Evolutionary conservation across 2,888 invertebrate species (phyloP).

Genomic region (Spodoptera exigua): DNA sequence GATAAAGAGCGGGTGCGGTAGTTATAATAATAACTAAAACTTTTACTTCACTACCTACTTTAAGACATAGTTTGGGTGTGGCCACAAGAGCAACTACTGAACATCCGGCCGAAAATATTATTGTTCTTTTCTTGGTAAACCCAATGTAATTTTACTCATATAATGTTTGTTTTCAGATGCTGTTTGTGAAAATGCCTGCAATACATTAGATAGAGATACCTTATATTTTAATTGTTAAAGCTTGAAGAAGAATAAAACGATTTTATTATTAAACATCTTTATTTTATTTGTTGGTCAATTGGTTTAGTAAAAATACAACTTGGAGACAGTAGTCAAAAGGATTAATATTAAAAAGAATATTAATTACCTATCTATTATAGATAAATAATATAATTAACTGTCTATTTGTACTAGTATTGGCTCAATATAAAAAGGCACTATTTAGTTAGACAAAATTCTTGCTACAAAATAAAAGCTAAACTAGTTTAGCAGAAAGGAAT

Average conservation of each 20-base stretch:
- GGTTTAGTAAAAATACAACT: background rate
- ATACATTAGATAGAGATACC: constrained; percentile 65
- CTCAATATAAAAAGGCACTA: constrained; percentile 16
- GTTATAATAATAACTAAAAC: too few species aligned
- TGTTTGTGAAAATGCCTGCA: constrained; percentile 84
- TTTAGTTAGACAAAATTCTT: background rate
- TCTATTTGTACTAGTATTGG: constrained; percentile 12
- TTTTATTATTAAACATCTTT: too few species aligned
- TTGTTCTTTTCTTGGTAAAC: background rate
- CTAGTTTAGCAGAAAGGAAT: too few species aligned
- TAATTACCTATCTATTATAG: background rate
- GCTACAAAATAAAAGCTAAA: too few species aligned
- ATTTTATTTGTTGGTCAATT: too few species aligned
- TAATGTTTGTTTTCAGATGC: constrained; percentile 75
- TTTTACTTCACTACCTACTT: too few species aligned
- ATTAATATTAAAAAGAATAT: too few species aligned
- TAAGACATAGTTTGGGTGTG: too few species aligned
- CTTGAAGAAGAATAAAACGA: constrained; percentile 37
- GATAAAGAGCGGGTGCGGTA: too few species aligned
- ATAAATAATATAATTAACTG: background rate
- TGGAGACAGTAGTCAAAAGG: too few species aligned
- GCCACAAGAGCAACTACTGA: too few species aligned
- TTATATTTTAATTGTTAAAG: constrained; percentile 10
- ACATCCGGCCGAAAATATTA: too few species aligned
- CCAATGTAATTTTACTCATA: background rate